These are phyloP conservation scores for Hemicordylus capensis DNA, from an alignment of 2,113 vertebrate genomes.

Conservation along the genomic window DNA sequence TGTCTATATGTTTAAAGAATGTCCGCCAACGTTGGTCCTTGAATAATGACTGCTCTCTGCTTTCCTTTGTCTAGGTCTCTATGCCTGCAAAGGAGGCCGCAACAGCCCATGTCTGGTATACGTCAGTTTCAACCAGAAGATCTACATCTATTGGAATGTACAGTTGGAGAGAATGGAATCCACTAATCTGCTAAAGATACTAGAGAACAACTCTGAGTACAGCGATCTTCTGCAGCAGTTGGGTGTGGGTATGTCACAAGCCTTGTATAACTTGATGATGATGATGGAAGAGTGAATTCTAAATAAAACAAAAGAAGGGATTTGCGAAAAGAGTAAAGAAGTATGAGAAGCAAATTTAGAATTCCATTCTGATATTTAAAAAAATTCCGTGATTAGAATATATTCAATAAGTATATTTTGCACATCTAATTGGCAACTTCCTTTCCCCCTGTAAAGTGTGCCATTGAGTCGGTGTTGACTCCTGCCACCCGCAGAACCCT, in stretches of 20 bases:
- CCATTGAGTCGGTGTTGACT: no score
- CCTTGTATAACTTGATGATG: neutral
- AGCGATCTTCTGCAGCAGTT: constrained; percentile 76
- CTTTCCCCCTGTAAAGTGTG: no score
- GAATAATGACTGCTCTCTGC: neutral
- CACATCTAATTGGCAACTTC: neutral
- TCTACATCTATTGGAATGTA: constrained; percentile 97
- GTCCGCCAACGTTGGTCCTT: neutral
- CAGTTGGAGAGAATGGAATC: constrained; percentile 95
- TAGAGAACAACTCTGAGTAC: constrained; percentile 85
- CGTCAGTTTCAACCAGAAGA: constrained; percentile 95
- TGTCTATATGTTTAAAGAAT: neutral
- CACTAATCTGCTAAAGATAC: constrained; percentile 87
- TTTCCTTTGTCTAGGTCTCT: constrained; percentile 81
- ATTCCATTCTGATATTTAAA: neutral
- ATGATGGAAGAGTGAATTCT: neutral
- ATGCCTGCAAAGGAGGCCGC: constrained; percentile 89
- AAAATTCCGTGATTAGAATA: neutral
- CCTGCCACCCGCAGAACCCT: no score
- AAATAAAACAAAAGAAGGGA: neutral
- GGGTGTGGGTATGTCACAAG: constrained; percentile 84
- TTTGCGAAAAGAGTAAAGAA: neutral
- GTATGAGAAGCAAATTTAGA: neutral
- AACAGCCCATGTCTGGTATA: constrained; percentile 97
- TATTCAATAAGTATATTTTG: neutral